A percentile compares a stretch with the other conserved stretches of the same genome.
phyloP scores from a whole-genome alignment of 2,113 vertebrate genomes.

The Nipponia nippon region DNA sequence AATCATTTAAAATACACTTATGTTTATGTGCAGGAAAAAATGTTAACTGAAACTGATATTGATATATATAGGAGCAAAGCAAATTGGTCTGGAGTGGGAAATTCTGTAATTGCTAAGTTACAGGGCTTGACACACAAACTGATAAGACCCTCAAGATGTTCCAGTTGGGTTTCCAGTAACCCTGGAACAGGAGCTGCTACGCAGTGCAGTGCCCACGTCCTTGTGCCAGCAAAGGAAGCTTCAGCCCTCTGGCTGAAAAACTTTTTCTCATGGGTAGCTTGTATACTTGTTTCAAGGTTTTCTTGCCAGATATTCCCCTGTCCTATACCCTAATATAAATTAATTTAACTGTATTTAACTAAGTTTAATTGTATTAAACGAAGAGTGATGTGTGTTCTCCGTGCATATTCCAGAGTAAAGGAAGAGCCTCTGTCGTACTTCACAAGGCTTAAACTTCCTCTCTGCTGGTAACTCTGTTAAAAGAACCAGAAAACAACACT shows the following conservation, averaged over 20 bases:
- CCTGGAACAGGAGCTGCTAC: background rate
- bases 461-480: background rate
- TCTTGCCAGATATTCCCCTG: background rate
- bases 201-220: fast-evolving
- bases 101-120: background rate
- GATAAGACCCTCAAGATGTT: background rate
- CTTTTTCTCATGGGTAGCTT: background rate
- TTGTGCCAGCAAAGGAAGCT: background rate
- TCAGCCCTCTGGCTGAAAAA: background rate
- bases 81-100: background rate
- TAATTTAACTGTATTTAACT: background rate
- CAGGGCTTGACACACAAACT: background rate
- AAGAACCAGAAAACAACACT: background rate
- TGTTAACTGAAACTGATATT: background rate
- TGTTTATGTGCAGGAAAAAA: background rate
- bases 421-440: background rate
- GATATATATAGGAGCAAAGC: background rate
- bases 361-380: background rate
- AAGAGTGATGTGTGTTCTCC: background rate
- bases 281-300: background rate
- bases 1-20: background rate
- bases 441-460: background rate
- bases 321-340: background rate
- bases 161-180: background rate
- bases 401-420: background rate